Base-by-base conservation (phyloP, 2,113 vertebrate species). In the Hypocryptadius cinnamomeus region DNA sequence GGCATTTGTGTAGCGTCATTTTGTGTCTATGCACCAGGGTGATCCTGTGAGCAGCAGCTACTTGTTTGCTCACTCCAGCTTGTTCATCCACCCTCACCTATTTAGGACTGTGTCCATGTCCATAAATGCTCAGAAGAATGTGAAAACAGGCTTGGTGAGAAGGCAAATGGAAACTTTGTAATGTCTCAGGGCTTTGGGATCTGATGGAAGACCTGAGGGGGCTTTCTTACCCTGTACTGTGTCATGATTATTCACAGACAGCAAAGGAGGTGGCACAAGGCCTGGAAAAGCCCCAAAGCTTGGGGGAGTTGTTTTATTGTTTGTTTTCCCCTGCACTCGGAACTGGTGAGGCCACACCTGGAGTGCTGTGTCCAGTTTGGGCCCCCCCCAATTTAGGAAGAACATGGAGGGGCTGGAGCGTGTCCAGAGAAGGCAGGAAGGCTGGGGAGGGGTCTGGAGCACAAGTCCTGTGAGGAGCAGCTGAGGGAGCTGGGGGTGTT, bases 401-500 rank as follows among this genome's bases (percentile, higher is more conserved):
- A 24, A n/a, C 13, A 10, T 11, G 22, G 30, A 20, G 60, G 16
- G 17, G 13, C 81, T 40, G 17, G 9, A 45, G 14, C 1, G 0
- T n/a, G 14, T 64, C 57, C 50, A 74, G 24, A 56, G 56, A n/a
- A 40, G 60, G 30, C 42, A 65, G 0, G 42, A n/a, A 24, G 24
- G 42, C 60, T 56, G 60, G 6, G 7, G 50, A 65, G 2, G 10
- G 35, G 8, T 15, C 6, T 74, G 82, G 27, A 45, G 1, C 68
- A 72, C 17, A 30, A 20, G 1, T n/a, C 19, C 59, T 73, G n/a
- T n/a, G 50, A 48, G 59, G 59, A 64, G 40, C 0, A 0, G 19
- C 69, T 56, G n/a, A 64, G 42, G 42, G 35, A 64, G n/a, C 81
- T 64, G 59, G n/a, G 24, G 24, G 0, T 48, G 35, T 28, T 50